Base-by-base conservation (phyloP, 2,888 invertebrate genomes). In the Epistrophe grossulariae region DNA sequence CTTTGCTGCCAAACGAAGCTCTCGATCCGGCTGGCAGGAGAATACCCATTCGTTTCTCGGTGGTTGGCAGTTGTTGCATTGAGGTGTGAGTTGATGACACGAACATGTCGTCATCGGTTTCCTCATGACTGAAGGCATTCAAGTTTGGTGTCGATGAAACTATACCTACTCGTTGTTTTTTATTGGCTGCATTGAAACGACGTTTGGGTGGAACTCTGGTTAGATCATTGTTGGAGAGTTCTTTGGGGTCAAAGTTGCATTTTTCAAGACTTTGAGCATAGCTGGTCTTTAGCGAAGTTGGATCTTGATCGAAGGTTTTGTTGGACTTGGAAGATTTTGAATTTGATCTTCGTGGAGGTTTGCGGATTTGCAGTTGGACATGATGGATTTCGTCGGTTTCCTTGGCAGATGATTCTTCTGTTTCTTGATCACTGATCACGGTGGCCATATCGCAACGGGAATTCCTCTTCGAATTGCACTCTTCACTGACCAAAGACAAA, bases 101-200 rank as follows among this genome's bases (percentile, higher is more conserved):
- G 62, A 93, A 93, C 40, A 94, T 94, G 83, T 94, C 92, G 83
- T 94, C 94, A 81, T 94, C 88, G 91, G 93, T 50, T 90, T 93
- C 88, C 48, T 91, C 88, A 59, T 88, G 89, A 52, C 89, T 90
- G 84, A 88, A 94, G 90, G 90, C 94, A 90, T 93, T 92, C 59
- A 96, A 91, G 91, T 96, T 95, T 0, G 96, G 96, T 8, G 96
- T 96, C 89, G 94, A 94, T 19, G 93, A 92, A 0, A 94, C 93
- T 79, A 93, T 84, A 24, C 89, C 91, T 15, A 38, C 71, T 19
- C 91, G 90, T 55, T 52, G 38, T 76, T 92, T 91, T 70, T 92
- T 91, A 2, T 77, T 62, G 4, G 70, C 52, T 8, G 90, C 89
- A 4, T 92, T 91, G 60, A 92, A 92, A 24, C 92, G 91, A 1